A percentile compares a stretch with the other conserved stretches of the same genome.
These are phyloP conservation scores for Mythimna loreyi DNA, from an alignment of 2,888 invertebrate genomes.

Conservation along the genomic window DNA sequence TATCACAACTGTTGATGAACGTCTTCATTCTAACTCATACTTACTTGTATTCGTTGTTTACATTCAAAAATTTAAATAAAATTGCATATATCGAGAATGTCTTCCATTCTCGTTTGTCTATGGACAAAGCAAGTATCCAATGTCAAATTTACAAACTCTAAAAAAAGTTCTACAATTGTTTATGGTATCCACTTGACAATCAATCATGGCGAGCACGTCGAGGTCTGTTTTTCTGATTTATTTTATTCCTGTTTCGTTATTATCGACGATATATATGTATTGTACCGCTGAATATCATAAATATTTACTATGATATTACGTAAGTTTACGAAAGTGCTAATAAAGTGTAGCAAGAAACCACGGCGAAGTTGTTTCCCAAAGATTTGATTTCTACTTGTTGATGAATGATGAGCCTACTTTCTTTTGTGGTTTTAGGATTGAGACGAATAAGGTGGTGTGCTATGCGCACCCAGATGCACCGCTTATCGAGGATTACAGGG, in stretches of 20 bases:
- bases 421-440: conserved; percentile 91
- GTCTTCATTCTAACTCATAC: no score
- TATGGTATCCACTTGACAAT: conserved; percentile 82
- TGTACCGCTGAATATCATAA: conserved; percentile 71
- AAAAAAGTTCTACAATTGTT: conserved; percentile 64
- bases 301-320: conserved; percentile 71
- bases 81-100: conserved; percentile 38
- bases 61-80: no score
- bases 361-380: conserved; percentile 67
- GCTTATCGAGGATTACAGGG: conserved; percentile 99
- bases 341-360: conserved; percentile 62
- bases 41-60: no score
- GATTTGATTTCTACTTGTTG: conserved; percentile 81
- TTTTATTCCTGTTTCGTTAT: conserved; percentile 77
- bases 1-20: no score
- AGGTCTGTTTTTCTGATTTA: conserved; percentile 90
- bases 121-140: conserved; percentile 37
- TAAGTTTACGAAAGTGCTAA: conserved; percentile 72
- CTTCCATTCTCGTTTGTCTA: conserved; percentile 39
- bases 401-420: conserved; percentile 77
- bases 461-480: conserved; percentile 98
- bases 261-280: conserved; percentile 69
- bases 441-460: conserved; percentile 96
- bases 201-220: conserved; percentile 93
- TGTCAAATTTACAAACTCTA: conserved; percentile 41